Percentiles rank a stretch among this genome's conserved stretches.
phyloP scores from a whole-genome alignment of 1,140 invertebrate genomes.

The Euura lappo region DNA sequence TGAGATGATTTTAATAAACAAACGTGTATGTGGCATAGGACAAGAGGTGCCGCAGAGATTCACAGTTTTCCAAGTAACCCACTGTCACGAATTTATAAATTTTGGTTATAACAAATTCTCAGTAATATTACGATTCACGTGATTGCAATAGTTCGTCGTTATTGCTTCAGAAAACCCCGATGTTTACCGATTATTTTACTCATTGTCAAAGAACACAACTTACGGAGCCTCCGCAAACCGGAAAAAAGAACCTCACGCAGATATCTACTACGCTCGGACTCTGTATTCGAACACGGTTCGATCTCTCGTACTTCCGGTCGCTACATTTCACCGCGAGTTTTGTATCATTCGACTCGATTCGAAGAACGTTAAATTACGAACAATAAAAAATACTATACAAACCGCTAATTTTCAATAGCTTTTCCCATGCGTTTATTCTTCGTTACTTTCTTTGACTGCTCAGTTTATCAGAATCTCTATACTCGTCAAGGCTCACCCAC shows the following conservation, averaged over 20 bases:
- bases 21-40: conserved; percentile 4
- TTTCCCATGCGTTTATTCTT: no score
- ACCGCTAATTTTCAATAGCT: no score
- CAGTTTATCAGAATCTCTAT: no score
- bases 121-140: background rate
- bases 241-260: conserved; percentile 8
- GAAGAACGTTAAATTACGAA: no score
- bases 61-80: background rate
- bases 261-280: background rate
- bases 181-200: background rate
- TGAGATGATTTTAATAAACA: background rate
- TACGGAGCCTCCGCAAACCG: conserved; percentile 5
- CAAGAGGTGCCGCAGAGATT: background rate
- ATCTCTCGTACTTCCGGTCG: background rate
- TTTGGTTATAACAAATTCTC: background rate
- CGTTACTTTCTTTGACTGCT: no score
- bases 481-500: no score
- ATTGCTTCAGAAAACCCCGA: background rate
- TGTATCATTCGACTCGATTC: no score
- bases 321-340: no score
- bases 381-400: no score
- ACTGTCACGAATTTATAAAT: background rate
- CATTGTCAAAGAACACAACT: background rate
- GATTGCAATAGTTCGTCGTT: no score
- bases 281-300: background rate